These are phyloP conservation scores for Gymnodraco acuticeps DNA, from an alignment of 2,797 vertebrate genomes.

Conservation along the genomic window DNA sequence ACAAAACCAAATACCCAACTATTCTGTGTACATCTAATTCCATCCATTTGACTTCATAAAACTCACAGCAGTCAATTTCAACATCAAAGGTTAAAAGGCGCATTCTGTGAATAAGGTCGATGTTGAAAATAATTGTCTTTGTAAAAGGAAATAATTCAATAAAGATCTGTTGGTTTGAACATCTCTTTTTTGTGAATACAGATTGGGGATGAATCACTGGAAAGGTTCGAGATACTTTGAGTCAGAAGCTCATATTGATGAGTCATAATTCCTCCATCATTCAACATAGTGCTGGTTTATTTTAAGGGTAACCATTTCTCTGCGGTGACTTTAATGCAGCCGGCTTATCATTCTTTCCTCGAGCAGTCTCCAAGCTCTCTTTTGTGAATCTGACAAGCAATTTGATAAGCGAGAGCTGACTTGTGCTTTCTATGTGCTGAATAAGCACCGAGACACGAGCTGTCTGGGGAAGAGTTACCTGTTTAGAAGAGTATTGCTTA, in stretches of 20 bases:
- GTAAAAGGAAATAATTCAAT: background rate
- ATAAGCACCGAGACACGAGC: constrained; percentile 57
- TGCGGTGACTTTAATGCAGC: constrained; percentile 38
- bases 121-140: background rate
- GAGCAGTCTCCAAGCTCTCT: constrained; percentile 54
- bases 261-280: constrained; percentile 38
- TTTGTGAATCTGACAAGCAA: constrained; percentile 72
- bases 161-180: background rate
- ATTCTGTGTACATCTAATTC: background rate
- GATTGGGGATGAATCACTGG: constrained; percentile 7
- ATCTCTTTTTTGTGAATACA: constrained; percentile 7
- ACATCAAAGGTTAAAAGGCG: background rate
- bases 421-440: constrained; percentile 65
- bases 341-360: constrained; percentile 43
- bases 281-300: constrained; percentile 37
- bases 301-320: constrained; percentile 38
- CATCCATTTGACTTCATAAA: background rate
- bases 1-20: background rate
- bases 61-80: background rate
- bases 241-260: constrained; percentile 24
- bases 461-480: constrained; percentile 60
- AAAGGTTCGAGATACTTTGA: constrained; percentile 14
- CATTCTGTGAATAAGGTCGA: constrained; percentile 3
- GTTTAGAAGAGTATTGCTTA: constrained; percentile 31
- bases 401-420: constrained; percentile 73